Evolutionary conservation across 2,113 vertebrate species (phyloP).

Genomic region (Oostethus manadensis): DNA sequence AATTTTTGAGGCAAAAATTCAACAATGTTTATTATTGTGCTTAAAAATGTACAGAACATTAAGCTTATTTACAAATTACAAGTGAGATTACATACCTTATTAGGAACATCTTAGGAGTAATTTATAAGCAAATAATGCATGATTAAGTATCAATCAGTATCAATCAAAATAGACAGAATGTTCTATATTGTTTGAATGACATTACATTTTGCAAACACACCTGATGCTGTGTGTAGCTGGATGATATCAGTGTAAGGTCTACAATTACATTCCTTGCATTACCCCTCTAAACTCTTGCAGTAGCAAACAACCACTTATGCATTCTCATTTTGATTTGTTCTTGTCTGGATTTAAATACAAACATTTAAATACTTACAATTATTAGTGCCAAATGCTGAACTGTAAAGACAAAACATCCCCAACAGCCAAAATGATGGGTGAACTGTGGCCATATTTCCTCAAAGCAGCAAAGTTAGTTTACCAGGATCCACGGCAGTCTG

Average conservation of each 20-base stretch:
- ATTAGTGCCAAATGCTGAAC: slow-evolving; percentile 8
- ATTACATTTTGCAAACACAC: too few relatives aligned
- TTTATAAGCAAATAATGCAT: too few relatives aligned
- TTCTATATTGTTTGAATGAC: too few relatives aligned
- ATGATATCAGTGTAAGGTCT: background rate
- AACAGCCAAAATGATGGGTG: slow-evolving; percentile 10
- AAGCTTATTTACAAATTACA: too few relatives aligned
- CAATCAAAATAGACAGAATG: too few relatives aligned
- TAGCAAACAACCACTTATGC: background rate
- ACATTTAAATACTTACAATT: slow-evolving; percentile 48
- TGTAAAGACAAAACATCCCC: slow-evolving; percentile 28
- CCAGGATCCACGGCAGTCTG: slow-evolving; percentile 5
- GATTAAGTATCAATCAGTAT: too few relatives aligned
- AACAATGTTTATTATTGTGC: too few relatives aligned
- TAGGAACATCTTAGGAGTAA: too few relatives aligned
- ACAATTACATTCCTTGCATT: background rate
- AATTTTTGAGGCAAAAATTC: too few relatives aligned
- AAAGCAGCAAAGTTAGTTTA: background rate
- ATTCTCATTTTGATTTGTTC: background rate
- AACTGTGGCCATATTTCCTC: slow-evolving; percentile 30
- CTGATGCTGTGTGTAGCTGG: too few relatives aligned
- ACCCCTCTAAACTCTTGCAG: background rate
- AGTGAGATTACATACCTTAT: too few relatives aligned
- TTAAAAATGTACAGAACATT: too few relatives aligned
- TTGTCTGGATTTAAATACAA: background rate